These are phyloP conservation scores for Dasypogon diadema DNA, from an alignment of 2,888 invertebrate genomes.

Conservation along the genomic window DNA sequence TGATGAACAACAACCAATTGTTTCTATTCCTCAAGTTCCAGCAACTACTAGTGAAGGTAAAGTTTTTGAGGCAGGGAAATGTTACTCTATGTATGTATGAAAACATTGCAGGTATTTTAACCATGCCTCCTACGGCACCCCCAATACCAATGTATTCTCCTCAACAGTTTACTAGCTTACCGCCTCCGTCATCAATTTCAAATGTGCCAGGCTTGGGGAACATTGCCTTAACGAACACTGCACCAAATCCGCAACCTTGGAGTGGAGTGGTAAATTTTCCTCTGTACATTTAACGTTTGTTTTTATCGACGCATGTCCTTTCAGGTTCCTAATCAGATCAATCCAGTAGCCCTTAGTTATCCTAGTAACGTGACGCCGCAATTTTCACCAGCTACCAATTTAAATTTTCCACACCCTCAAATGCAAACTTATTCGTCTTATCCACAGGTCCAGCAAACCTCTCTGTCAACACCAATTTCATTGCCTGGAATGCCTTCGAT, in stretches of 20 bases:
- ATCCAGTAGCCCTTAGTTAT: slow-evolving; percentile 52
- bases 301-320: not conserved
- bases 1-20: too few species aligned
- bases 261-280: slow-evolving; percentile 25
- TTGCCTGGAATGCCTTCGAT: slow-evolving; percentile 85
- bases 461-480: slow-evolving; percentile 77
- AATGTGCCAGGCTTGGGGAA: slow-evolving; percentile 7
- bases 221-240: not conserved
- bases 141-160: slow-evolving; percentile 63
- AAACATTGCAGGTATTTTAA: too few species aligned
- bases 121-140: too few species aligned
- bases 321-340: slow-evolving; percentile 50
- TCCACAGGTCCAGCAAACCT: slow-evolving; percentile 66
- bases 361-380: slow-evolving; percentile 49
- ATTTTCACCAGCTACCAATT: slow-evolving; percentile 61
- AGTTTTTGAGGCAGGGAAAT: too few species aligned
- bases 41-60: not conserved
- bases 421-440: slow-evolving; percentile 66
- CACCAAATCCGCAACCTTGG: slow-evolving; percentile 14
- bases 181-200: slow-evolving; percentile 71
- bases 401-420: slow-evolving; percentile 59
- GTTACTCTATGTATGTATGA: too few species aligned
- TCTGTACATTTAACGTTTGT: not conserved
- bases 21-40: slow-evolving; percentile 30
- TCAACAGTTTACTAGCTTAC: slow-evolving; percentile 65